Base-by-base conservation (phyloP, 2,888 invertebrate species). In the Lobophora halterata region DNA sequence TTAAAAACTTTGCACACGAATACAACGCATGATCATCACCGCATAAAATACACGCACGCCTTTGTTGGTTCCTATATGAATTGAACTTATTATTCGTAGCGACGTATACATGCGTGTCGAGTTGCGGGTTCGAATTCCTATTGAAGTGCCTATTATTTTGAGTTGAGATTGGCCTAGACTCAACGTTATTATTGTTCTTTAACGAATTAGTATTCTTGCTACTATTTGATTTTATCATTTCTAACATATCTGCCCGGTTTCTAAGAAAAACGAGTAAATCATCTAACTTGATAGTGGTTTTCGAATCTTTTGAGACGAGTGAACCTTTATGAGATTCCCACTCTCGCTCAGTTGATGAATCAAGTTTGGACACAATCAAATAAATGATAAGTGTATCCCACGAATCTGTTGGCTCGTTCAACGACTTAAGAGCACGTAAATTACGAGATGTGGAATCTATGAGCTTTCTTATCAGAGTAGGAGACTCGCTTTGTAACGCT, bases 361-460 rank as follows among this genome's bases (percentile, higher is more conserved):
- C 59, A 7, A 59, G 13, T 19, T 58, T 54, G 0, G 47, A 38
- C 2, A 36, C 38, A 8, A 51, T 29, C 5, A 57, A 14, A 33
- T 44, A 46, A 12, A 54, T 52, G 8, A 55, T 39, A 10, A 58
- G 11, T n/a, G 49, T 51, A 8, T 58, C 52, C 55, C 53, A 58
- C 1, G 10, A 9, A 1, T 49, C 48, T 1, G 48, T 49, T 0
- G 54, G 52, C 17, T 50, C 46, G n/a, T 34, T 45, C 12, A 55
- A 20, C 0, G 30, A 20, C 17, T 49, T 38, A 3, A 55, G 25
- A 0, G 50, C 47, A 0, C 53, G 34, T 3, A 55, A 7, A 26
- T 53, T 58, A 16, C 40, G 43, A 5, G 40, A 21, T 4, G 46
- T 10, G 2, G 27, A 31, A 23, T 58, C 55, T 17, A 55, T 43